phyloP scores from a whole-genome alignment of 2,888 invertebrate genomes.

The Eupithecia insigniata region DNA sequence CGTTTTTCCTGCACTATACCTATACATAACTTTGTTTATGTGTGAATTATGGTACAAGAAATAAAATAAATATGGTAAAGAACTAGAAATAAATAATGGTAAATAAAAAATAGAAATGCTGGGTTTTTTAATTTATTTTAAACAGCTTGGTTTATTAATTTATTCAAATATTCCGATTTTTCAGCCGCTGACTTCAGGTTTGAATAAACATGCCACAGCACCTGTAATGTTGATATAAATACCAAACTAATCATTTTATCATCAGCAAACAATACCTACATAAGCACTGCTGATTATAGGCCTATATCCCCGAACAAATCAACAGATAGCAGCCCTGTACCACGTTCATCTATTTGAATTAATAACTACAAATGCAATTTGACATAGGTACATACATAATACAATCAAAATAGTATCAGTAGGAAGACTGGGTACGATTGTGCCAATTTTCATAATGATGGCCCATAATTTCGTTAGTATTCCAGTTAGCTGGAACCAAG shows the following conservation, averaged over 20 bases:
- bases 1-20: too few relatives aligned
- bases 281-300: neutral
- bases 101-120: neutral
- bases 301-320: neutral
- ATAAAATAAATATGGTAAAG: too few relatives aligned
- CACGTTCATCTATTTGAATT: too few relatives aligned
- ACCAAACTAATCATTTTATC: neutral
- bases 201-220: constrained; percentile 79
- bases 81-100: too few relatives aligned
- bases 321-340: neutral
- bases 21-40: too few relatives aligned
- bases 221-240: constrained; percentile 63
- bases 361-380: too few relatives aligned
- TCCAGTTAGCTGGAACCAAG: too few relatives aligned
- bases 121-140: constrained; percentile 31
- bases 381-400: too few relatives aligned
- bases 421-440: too few relatives aligned
- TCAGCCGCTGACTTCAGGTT: constrained; percentile 56
- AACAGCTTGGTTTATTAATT: constrained; percentile 57
- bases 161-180: constrained; percentile 64
- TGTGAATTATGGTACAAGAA: too few relatives aligned
- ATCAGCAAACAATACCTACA: neutral
- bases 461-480: neutral
- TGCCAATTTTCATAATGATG: too few relatives aligned
- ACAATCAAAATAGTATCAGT: too few relatives aligned